Evolutionary conservation across 2,113 vertebrate species (phyloP).

Genomic region (Leucopternis melanops): DNA sequence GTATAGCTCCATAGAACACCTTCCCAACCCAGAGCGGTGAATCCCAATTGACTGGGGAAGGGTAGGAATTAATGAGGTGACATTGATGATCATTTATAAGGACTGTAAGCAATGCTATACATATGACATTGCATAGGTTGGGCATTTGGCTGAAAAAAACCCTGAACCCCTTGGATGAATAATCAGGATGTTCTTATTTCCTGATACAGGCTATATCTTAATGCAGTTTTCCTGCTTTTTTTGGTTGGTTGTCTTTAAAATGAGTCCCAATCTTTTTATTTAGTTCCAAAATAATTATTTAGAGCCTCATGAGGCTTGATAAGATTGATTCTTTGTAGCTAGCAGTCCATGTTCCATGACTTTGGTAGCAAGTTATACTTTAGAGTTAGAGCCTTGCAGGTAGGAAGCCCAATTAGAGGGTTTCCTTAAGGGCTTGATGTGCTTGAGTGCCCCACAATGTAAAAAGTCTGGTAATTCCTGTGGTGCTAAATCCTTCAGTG

Average conservation of each 20-base stretch:
- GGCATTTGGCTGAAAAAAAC: background rate
- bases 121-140: background rate
- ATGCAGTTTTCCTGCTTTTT: background rate
- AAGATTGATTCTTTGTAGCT: background rate
- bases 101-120: background rate
- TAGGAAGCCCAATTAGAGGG: background rate
- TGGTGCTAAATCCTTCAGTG: background rate
- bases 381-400: background rate
- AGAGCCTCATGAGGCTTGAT: background rate
- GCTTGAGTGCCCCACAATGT: background rate
- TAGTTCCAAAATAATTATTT: background rate
- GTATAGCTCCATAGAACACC: background rate
- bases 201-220: background rate
- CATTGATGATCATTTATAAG: background rate
- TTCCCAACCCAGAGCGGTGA: background rate
- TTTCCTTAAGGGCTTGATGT: slow-evolving; percentile 1
- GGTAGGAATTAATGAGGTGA: background rate
- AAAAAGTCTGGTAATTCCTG: background rate
- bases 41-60: background rate
- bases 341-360: background rate
- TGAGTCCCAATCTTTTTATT: background rate
- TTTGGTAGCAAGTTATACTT: background rate
- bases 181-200: background rate
- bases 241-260: background rate
- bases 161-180: background rate